Evolutionary conservation across 2,113 vertebrate species (phyloP), one percentile per base, ranked within the genome.

Genomic region (Euleptes europaea): DNA sequence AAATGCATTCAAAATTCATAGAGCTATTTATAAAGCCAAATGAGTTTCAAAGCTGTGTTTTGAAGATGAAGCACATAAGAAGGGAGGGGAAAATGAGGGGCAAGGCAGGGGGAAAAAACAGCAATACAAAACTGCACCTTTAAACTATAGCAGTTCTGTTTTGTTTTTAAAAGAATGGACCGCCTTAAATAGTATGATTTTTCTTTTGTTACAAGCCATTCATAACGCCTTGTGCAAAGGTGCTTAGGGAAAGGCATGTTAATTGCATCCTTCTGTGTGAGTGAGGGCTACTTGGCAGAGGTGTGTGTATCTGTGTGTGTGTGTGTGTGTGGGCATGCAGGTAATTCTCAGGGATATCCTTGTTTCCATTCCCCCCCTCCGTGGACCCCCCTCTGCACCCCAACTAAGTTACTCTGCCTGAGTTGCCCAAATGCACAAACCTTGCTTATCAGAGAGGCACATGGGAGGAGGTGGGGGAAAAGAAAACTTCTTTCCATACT

Each of bases 201-300:
- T 80, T 72, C 57, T 78, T 86, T 80, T 87, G 5, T 90, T 11
- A 31, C 2, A 90, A 88, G 67, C 77, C 65, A 5, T 91, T 90
- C 82, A 63, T 66, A 89, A 47, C 89, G 17, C 69, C 65, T 40
- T 10, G 47, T 57, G 57, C 88, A 81, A 67, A 90, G 88, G 86
- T 90, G 5, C 82, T 17, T 17, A 14, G 73, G 40, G 51, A 5
- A 0, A 87, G 81, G 87, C 63, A 73, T 90, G 51, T 88, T 91
- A 93, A 93, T 93, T 71, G 93, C 94, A 90, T 92, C 91, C 89
- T 93, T 91, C 91, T 2, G 8, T 90, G 85, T 90, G 89, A 90
- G 91, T 89, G 90, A 94, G 90, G 90, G 93, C 86, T 91, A 93
- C 87, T 93, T 77, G 84, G 83, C 13, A 26, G 54, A 38, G 12